A percentile compares a stretch with the other conserved stretches of the same genome.
Evolutionary conservation across 2,797 vertebrate genomes (phyloP).

Genomic region (Lithobates sylvaticus): DNA sequence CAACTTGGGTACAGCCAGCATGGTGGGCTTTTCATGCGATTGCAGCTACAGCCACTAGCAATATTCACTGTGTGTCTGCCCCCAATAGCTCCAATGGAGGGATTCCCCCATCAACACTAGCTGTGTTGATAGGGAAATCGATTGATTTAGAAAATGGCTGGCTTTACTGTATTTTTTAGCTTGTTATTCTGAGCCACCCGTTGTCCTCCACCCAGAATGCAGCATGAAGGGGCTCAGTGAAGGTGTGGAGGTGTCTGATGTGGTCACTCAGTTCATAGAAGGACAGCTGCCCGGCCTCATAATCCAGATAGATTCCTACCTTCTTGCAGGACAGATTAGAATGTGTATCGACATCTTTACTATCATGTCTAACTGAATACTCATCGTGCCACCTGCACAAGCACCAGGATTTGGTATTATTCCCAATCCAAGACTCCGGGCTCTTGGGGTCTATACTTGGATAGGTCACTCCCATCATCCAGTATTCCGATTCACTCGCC

Average conservation of each 20-base stretch:
- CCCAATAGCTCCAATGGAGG: too few relatives aligned
- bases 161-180: background rate
- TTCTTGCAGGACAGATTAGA: too few relatives aligned
- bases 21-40: too few relatives aligned
- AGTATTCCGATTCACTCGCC: background rate
- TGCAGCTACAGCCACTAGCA: too few relatives aligned
- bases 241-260: slow-evolving; percentile 26
- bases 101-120: too few relatives aligned
- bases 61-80: too few relatives aligned
- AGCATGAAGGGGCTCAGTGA: slow-evolving; percentile 14
- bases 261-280: slow-evolving; percentile 8
- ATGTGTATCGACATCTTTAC: too few relatives aligned
- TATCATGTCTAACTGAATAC: too few relatives aligned
- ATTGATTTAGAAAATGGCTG: too few relatives aligned
- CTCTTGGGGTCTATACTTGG: slow-evolving; percentile 1
- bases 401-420: slow-evolving; percentile 22
- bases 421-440: background rate
- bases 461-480: slow-evolving; percentile 29
- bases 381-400: background rate
- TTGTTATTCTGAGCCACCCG: background rate
- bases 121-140: too few relatives aligned
- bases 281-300: background rate
- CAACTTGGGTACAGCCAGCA: too few relatives aligned
- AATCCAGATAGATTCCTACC: background rate
- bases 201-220: slow-evolving; percentile 31